Evolutionary conservation across 2,113 vertebrate genomes (phyloP).

Genomic region (Mus pahari): DNA sequence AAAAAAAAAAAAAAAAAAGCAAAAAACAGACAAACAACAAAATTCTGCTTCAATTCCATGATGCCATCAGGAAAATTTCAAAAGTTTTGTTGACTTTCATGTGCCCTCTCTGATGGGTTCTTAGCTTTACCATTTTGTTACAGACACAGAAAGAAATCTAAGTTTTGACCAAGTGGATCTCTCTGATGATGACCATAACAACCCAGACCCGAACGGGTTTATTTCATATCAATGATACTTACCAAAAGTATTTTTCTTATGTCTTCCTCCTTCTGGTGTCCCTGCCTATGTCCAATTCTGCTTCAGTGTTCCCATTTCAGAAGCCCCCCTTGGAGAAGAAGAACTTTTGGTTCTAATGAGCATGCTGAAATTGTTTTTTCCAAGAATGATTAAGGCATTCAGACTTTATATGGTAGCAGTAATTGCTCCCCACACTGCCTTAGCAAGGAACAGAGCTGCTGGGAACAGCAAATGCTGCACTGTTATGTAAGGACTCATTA

Average conservation of each 20-base stretch:
- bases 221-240: background rate
- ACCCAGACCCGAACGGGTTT: background rate
- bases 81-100: background rate
- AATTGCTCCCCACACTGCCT: slow-evolving; percentile 69
- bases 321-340: slow-evolving; percentile 52
- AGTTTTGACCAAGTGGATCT: background rate
- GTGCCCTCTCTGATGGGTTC: background rate
- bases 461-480: slow-evolving; percentile 52
- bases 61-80: background rate
- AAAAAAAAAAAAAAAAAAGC: too few relatives aligned
- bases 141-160: background rate
- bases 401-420: slow-evolving; percentile 29
- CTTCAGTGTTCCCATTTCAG: slow-evolving; percentile 54
- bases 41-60: background rate
- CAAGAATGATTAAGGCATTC: slow-evolving; percentile 62
- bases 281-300: slow-evolving; percentile 15
- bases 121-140: background rate
- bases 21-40: background rate
- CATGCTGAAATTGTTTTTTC: slow-evolving; percentile 61
- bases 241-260: background rate
- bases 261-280: background rate
- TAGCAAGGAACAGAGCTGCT: slow-evolving; percentile 71
- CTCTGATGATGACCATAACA: background rate
- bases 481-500: slow-evolving; percentile 67
- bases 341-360: slow-evolving; percentile 66